A percentile compares a stretch with the other conserved stretches of the same genome.
phyloP scores from a whole-genome alignment of 1,140 invertebrate species.

The Caerostris darwini region DNA sequence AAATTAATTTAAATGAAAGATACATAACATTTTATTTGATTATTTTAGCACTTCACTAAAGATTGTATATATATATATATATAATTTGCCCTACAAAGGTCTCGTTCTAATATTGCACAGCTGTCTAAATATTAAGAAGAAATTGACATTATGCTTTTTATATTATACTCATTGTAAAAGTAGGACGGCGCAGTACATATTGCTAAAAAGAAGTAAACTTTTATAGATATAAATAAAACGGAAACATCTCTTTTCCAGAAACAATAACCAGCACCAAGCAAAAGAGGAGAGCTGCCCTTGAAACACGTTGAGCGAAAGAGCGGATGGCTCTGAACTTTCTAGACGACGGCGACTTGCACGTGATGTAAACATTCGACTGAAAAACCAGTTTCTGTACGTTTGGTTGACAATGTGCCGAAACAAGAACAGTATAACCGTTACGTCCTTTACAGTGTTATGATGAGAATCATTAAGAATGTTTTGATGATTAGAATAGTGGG shows the following conservation, averaged over 20 bases:
- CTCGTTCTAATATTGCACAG: background rate
- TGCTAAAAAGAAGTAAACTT: background rate
- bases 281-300: background rate
- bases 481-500: background rate
- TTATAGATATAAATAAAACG: background rate
- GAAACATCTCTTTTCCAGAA: background rate
- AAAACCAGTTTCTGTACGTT: background rate
- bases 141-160: background rate
- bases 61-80: too few species aligned
- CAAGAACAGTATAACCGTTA: background rate
- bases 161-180: background rate
- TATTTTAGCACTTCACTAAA: too few species aligned
- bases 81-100: too few species aligned
- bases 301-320: background rate
- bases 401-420: background rate
- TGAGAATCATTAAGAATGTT: background rate
- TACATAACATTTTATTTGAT: too few species aligned
- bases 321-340: constrained; percentile 32
- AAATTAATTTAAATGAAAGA: too few species aligned
- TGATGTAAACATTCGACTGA: constrained; percentile 22
- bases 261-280: background rate
- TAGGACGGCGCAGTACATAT: background rate
- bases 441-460: background rate
- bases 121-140: background rate
- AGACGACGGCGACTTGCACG: background rate